Base-by-base conservation (phyloP, 1,140 invertebrate genomes). In the Drosophila lacertosa region DNA sequence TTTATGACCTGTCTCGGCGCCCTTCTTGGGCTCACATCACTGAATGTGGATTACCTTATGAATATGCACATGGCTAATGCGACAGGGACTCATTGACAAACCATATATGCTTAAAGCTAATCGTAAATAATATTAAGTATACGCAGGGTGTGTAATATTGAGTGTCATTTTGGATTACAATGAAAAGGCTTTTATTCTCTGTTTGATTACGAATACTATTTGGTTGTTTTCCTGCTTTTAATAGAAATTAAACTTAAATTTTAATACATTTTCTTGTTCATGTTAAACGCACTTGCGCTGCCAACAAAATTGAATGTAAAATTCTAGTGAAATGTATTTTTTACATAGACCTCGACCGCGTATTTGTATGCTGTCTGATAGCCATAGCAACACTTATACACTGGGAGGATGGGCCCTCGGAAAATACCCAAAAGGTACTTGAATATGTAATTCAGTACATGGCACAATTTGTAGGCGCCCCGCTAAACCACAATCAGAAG, bases 1-100 rank as follows among this genome's bases (percentile, higher is more conserved):
- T 62, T 55, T 74, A 66, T 53, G 64, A 65, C 37, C 51, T 4
- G 42, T 42, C 54, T 70, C 65, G 68, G 15, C 66, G 33, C 1
- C 13, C 29, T 68, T 62, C n/a, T n/a, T n/a, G n/a, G n/a, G n/a
- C n/a, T n/a, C n/a, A n/a, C 50, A 26, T 1, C 5, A 26, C 6
- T 7, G 26, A 7, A 29, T 65, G 39, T 39, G 62, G 32, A 32
- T 65, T 47, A 13, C 33, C 33, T 65, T 57, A 69, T 69, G 48
- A 69, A 69, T 64, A 69, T 69, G 66, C 66, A 63, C 54, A 22
- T 22, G 20, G 20, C 20, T 22, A 22, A 22, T 22, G n/a, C n/a
- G n/a, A n/a, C n/a, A n/a, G n/a, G n/a, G n/a, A 22, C 20, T 22
- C 20, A 22, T 22, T 26, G 24, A 26, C n/a, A 26, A 26, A 26